Conservation (phyloP, 2,888 invertebrate genomes). For the Sarcophaga rosellei region DNA sequence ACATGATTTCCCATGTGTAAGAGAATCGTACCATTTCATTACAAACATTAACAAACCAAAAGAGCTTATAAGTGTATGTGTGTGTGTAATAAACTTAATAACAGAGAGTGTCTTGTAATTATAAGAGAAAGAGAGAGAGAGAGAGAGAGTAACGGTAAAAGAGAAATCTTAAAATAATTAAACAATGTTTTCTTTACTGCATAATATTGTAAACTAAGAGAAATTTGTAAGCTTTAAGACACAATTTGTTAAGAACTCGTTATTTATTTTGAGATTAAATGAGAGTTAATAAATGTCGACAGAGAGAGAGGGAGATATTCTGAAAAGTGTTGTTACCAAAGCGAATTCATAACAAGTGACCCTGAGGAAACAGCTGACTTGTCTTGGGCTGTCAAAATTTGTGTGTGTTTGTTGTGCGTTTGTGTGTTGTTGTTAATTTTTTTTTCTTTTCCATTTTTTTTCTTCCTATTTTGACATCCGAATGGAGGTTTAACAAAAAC, state of each 20-base stretch:
- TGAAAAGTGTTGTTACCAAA: constrained; percentile 21
- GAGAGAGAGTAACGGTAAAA: constrained; percentile 38
- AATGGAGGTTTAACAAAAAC: no score
- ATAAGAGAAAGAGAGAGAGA: neutral
- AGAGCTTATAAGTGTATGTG: no score
- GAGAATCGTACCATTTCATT: constrained; percentile 37
- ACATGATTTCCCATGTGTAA: constrained; percentile 62
- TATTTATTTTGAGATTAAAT: constrained; percentile 12
- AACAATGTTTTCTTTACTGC: constrained; percentile 27
- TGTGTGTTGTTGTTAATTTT: no score
- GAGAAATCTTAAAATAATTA: neutral
- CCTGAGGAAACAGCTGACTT: no score
- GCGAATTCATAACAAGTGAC: no score
- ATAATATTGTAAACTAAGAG: constrained; percentile 18
- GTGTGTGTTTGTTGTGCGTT: no score
- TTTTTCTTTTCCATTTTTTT: no score
- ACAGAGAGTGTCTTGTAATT: neutral
- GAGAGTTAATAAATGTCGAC: neutral
- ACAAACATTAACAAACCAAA: neutral
- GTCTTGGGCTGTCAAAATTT: no score
- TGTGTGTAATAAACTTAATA: no score
- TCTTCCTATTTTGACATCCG: no score
- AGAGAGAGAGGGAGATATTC: neutral
- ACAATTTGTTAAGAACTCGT: neutral
- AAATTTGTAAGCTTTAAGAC: constrained; percentile 31